Conservation (phyloP, 2,888 invertebrate genomes). For the Portevinia maculata region DNA sequence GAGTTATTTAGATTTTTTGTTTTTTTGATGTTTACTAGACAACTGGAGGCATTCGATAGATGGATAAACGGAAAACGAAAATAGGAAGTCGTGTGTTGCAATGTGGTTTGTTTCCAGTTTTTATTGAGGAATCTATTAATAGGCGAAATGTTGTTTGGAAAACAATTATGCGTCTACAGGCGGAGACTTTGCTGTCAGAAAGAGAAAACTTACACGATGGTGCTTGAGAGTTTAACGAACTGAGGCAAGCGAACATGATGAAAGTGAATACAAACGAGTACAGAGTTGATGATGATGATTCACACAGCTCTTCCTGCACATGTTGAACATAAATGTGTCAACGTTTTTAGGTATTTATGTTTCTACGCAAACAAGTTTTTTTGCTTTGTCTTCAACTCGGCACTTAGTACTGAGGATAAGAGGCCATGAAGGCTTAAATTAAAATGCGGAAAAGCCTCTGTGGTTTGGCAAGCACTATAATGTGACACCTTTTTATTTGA, state of each 20-base stretch:
- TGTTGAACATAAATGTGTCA: no score
- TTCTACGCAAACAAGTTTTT: no score
- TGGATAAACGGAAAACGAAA: constrained; percentile 44
- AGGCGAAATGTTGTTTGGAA: constrained; percentile 42
- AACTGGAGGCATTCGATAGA: constrained; percentile 21
- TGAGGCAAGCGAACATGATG: constrained; percentile 1
- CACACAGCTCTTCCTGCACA: no score
- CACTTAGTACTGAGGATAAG: no score
- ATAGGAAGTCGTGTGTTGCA: constrained; percentile 52
- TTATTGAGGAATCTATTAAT: constrained; percentile 40
- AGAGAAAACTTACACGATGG: constrained; percentile 27
- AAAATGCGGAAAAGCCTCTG: no score
- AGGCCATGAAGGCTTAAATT: no score
- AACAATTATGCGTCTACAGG: constrained; percentile 22
- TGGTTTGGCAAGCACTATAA: no score
- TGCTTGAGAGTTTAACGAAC: constrained; percentile 42
- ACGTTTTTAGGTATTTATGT: no score
- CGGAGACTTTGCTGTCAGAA: constrained; percentile 20
- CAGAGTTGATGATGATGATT: no score
- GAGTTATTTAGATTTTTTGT: not conserved
- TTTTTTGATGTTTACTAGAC: constrained; percentile 20
- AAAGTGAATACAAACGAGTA: not conserved
- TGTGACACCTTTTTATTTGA: no score
- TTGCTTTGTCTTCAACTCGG: no score
- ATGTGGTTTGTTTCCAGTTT: constrained; percentile 20